Conservation (phyloP, 2,888 invertebrate species). For the Rhagium mordax region DNA sequence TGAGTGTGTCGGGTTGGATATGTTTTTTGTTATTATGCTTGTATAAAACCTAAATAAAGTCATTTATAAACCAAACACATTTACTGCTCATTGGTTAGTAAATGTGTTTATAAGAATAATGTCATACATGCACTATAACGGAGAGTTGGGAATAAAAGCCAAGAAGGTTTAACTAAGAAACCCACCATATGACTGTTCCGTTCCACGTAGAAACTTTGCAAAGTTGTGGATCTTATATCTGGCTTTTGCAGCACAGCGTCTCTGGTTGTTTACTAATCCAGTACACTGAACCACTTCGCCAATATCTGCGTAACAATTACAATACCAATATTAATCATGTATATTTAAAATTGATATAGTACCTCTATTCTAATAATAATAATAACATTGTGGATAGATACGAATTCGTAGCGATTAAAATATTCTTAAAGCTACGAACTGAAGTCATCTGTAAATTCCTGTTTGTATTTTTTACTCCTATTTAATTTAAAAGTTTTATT, state of each 20-base stretch:
- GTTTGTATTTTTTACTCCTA: no score
- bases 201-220: constrained; percentile 73
- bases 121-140: constrained; percentile 25
- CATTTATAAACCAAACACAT: neutral
- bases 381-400: no score
- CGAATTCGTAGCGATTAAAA: no score
- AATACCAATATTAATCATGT: constrained; percentile 18
- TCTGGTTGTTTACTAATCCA: constrained; percentile 68
- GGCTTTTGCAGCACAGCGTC: constrained; percentile 78
- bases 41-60: no score
- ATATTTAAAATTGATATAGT: neutral
- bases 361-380: neutral
- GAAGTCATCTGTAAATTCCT: no score
- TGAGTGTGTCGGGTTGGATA: no score
- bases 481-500: no score
- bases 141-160: constrained; percentile 15
- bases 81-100: neutral
- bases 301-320: constrained; percentile 46
- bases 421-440: no score
- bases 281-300: constrained; percentile 71
- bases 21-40: no score
- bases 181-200: constrained; percentile 68
- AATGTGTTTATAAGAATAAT: neutral
- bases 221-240: constrained; percentile 78
- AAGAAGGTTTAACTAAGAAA: constrained; percentile 20